A percentile compares a stretch with the other conserved stretches of the same genome.
Conservation (phyloP, 30 jellyfish, hydroid and myxozoan species). For the Cassiopea andromeda region DNA sequence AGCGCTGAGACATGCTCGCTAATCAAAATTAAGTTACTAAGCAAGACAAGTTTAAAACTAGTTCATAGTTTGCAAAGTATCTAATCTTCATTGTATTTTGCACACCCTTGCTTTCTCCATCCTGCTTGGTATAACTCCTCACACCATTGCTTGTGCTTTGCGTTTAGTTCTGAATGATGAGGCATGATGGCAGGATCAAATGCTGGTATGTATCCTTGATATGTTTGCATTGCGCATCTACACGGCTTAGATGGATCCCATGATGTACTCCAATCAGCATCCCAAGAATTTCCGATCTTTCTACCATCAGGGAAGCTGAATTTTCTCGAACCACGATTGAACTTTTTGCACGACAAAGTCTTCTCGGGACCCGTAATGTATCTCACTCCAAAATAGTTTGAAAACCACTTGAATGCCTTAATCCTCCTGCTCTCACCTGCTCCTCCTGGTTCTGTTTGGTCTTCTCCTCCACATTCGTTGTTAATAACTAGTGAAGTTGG, state of each 20-base stretch:
- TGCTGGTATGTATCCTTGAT: slow-evolving; percentile 93
- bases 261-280: slow-evolving; percentile 91
- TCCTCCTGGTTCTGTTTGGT: slow-evolving; percentile 88
- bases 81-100: slow-evolving; percentile 50
- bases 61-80: too few species aligned
- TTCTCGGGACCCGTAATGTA: slow-evolving; percentile 75
- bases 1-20: too few species aligned
- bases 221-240: slow-evolving; percentile 90
- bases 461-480: slow-evolving; percentile 97
- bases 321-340: slow-evolving; percentile 82
- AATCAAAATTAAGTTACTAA: too few species aligned
- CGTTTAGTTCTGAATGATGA: slow-evolving; percentile 66
- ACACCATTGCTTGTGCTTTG: slow-evolving; percentile 88
- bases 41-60: too few species aligned
- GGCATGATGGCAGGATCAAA: slow-evolving; percentile 90
- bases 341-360: slow-evolving; percentile 84
- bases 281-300: slow-evolving; percentile 89
- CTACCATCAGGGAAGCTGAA: slow-evolving; percentile 86
- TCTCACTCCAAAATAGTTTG: slow-evolving; percentile 79
- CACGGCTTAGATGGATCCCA: slow-evolving; percentile 95
- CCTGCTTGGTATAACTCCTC: slow-evolving; percentile 89
- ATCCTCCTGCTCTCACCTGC: slow-evolving; percentile 95
- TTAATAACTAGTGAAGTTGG: slow-evolving; percentile 94
- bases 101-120: slow-evolving; percentile 92
- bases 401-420: slow-evolving; percentile 91